Evolutionary conservation across 2,113 vertebrate genomes (phyloP).

Genomic region (Asarcornis scutulata): DNA sequence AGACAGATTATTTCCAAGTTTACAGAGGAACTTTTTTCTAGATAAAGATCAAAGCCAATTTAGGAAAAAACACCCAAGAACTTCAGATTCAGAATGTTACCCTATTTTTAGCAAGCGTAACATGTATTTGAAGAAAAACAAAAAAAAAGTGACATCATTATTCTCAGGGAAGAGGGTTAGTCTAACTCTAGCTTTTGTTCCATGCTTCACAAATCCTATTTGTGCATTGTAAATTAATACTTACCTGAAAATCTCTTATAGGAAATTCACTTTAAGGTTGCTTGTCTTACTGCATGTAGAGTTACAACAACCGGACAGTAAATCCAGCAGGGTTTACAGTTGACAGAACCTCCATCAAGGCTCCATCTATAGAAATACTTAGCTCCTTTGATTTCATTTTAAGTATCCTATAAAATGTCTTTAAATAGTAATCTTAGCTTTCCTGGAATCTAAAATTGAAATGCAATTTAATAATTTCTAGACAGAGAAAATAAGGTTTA

Average conservation of each 20-base stretch:
- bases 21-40: neutral
- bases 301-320: slow-evolving; percentile 60
- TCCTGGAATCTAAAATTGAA: slow-evolving; percentile 71
- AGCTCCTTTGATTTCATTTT: slow-evolving; percentile 69
- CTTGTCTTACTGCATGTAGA: slow-evolving; percentile 66
- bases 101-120: slow-evolving; percentile 2
- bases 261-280: slow-evolving; percentile 67
- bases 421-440: slow-evolving; percentile 69
- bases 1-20: neutral
- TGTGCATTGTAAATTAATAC: slow-evolving; percentile 46
- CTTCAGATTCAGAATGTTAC: neutral
- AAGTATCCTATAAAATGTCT: slow-evolving; percentile 67
- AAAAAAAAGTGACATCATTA: neutral
- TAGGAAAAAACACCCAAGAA: neutral
- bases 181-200: slow-evolving; percentile 46
- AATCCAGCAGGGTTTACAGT: slow-evolving; percentile 62
- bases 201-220: slow-evolving; percentile 55
- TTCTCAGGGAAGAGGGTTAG: slow-evolving; percentile 10
- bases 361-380: slow-evolving; percentile 70
- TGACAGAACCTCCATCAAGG: slow-evolving; percentile 68
- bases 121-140: neutral
- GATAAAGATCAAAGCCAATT: neutral
- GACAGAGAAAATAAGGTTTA: slow-evolving; percentile 8
- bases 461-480: slow-evolving; percentile 66
- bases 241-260: slow-evolving; percentile 57